Evolutionary conservation across 2,797 vertebrate species (phyloP).

Genomic region (Enteromius radiatus): DNA sequence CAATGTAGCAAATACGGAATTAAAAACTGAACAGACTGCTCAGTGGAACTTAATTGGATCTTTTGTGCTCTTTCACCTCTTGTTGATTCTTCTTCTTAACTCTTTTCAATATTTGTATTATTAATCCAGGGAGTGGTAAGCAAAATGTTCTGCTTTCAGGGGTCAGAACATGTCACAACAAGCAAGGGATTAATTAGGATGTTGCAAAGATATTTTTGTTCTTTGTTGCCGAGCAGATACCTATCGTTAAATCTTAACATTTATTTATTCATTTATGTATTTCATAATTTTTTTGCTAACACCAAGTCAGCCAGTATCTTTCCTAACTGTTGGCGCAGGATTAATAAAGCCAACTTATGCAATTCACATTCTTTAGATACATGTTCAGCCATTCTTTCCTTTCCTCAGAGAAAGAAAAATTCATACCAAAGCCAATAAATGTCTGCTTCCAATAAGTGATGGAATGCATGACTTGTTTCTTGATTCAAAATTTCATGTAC

Average conservation of each 20-base stretch:
- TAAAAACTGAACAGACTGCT: slow-evolving; percentile 1
- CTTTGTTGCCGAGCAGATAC: slow-evolving; percentile 38
- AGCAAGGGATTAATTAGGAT: slow-evolving; percentile 46
- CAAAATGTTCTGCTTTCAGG: slow-evolving; percentile 25
- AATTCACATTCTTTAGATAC: not conserved
- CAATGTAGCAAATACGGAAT: not conserved
- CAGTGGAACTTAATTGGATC: not conserved
- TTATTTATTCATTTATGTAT: slow-evolving; percentile 3
- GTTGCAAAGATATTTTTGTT: slow-evolving; percentile 26
- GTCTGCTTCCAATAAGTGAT: slow-evolving; percentile 10
- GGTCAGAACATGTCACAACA: slow-evolving; percentile 10
- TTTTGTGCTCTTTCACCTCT: not conserved
- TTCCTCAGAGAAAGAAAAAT: slow-evolving; percentile 38
- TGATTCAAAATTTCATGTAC: not conserved
- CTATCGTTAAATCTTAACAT: slow-evolving; percentile 49
- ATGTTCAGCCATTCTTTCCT: slow-evolving; percentile 42
- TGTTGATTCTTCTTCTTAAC: not conserved
- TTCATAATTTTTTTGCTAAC: not conserved
- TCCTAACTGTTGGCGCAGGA: slow-evolving; percentile 55
- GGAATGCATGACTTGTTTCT: slow-evolving; percentile 8
- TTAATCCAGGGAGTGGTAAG: slow-evolving; percentile 12
- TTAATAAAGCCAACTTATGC: slow-evolving; percentile 51
- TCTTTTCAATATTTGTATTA: not conserved
- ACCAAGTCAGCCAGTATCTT: slow-evolving; percentile 52
- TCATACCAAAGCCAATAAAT: slow-evolving; percentile 25